Evolutionary conservation across 35 echinoderm and acorn worm species (phyloP).

Genomic region (Stichopus chloronotus): DNA sequence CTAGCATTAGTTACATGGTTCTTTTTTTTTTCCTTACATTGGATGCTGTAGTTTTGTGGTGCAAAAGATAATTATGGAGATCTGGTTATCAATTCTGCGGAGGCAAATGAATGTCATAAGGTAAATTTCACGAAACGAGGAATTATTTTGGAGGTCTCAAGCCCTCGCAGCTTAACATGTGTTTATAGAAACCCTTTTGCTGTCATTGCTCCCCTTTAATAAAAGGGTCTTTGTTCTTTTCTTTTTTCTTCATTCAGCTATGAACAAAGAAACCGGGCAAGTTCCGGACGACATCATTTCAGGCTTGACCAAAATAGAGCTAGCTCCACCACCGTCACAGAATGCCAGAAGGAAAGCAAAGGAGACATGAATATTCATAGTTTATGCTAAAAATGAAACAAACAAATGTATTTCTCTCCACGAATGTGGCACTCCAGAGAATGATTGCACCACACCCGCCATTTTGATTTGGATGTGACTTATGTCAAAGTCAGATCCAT

Average conservation of each 20-base stretch:
- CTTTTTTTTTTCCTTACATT: too few relatives aligned
- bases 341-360: slow-evolving; percentile 54
- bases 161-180: too few relatives aligned
- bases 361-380: slow-evolving; percentile 49
- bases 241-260: slow-evolving; percentile 66
- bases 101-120: too few relatives aligned
- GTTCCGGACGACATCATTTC: slow-evolving; percentile 88
- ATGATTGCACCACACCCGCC: not conserved
- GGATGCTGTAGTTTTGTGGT: too few relatives aligned
- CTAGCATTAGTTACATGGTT: too few relatives aligned
- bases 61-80: too few relatives aligned
- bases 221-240: too few relatives aligned
- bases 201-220: too few relatives aligned
- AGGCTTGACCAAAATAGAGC: slow-evolving; percentile 80
- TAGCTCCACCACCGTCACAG: slow-evolving; percentile 73
- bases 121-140: too few relatives aligned
- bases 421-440: not conserved
- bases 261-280: slow-evolving; percentile 90
- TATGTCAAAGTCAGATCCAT: not conserved
- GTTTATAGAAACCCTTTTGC: too few relatives aligned
- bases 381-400: not conserved
- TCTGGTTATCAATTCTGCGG: too few relatives aligned
- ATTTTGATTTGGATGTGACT: not conserved
- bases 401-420: slow-evolving; percentile 1
- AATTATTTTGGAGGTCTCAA: too few relatives aligned